Evolutionary conservation across 2,888 invertebrate species (phyloP).

Genomic region (Theristus sp.): DNA sequence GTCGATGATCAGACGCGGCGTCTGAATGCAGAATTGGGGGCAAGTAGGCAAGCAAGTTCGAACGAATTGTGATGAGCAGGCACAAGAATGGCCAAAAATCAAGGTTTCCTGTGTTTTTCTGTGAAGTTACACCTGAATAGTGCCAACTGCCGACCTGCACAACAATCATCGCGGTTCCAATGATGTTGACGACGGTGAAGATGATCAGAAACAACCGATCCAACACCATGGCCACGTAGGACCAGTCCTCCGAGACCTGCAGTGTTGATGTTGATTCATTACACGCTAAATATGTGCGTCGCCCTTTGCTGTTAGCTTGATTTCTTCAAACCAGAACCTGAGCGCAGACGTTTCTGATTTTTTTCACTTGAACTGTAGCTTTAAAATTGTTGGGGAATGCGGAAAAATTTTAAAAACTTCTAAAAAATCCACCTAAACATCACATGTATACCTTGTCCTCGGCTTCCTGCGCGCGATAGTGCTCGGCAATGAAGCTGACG

Average conservation of each 20-base stretch:
- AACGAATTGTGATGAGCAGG: too few relatives aligned
- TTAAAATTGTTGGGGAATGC: too few relatives aligned
- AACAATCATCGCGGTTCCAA: slow-evolving; percentile 19
- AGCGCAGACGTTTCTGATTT: too few relatives aligned
- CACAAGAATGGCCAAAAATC: neutral
- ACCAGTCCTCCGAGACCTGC: slow-evolving; percentile 25
- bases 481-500: slow-evolving; percentile 24
- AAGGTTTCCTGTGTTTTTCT: neutral
- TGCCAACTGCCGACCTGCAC: slow-evolving; percentile 4
- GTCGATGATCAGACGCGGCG: too few relatives aligned
- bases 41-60: too few relatives aligned
- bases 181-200: slow-evolving; percentile 18
- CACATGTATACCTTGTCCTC: slow-evolving; percentile 19
- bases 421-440: neutral
- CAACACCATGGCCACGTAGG: slow-evolving; percentile 25
- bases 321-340: too few relatives aligned
- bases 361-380: too few relatives aligned
- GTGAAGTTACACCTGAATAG: neutral
- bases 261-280: too few relatives aligned
- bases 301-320: too few relatives aligned
- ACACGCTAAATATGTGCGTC: too few relatives aligned
- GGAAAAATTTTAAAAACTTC: too few relatives aligned
- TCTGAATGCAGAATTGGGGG: too few relatives aligned
- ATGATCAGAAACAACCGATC: slow-evolving; percentile 23
- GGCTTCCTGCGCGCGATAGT: slow-evolving; percentile 21